Base-by-base conservation (phyloP, 2,888 invertebrate species). In the Bhutanitis thaidina region DNA sequence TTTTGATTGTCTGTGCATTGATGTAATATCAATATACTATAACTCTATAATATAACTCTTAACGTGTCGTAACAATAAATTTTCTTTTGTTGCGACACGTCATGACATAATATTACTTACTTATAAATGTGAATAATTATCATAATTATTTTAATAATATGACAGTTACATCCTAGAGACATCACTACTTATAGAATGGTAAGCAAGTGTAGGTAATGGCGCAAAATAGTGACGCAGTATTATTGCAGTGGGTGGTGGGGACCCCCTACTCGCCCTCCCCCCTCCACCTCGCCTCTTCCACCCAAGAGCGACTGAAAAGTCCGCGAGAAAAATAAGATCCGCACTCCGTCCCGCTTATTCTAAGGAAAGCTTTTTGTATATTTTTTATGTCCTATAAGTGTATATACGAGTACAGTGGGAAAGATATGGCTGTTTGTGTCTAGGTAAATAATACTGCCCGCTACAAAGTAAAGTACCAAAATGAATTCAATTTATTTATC, bases 201-300 rank as follows among this genome's bases (percentile, higher is more conserved):
- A 87, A 88, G 88, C 86, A 80, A 89, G 89, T 89, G 88, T 89
- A 88, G 88, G 89, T 89, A 89, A 89, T 90, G 90, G 90, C 88
- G 90, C 89, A 90, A 90, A 90, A 90, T 90, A 90, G 90, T 90
- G 90, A 90, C 89, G 90, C 90, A 90, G 90, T 90, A 90, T 90
- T 90, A 90, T 90, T 89, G 88, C 90, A 88, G 80, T 79, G 82
- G 83, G 86, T 68, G 77, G 76, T 67, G 77, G 74, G 57, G 68
- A 55, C 67, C 77, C 73, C 76, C 76, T 27, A 61, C 57, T 63
- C 8, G 27, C 55, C 69, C 62, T 59, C 65, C 69, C 65, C 5
- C 64, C 64, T 52, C 62, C 60, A 46, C 57, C 65, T 69, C 67
- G 65, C 64, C 53, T 63, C 65, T 64, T 64, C 69, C 71, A 65